These are phyloP conservation scores for Osmoderma eremita DNA, from an alignment of 2,888 invertebrate species.

Conservation along the genomic window DNA sequence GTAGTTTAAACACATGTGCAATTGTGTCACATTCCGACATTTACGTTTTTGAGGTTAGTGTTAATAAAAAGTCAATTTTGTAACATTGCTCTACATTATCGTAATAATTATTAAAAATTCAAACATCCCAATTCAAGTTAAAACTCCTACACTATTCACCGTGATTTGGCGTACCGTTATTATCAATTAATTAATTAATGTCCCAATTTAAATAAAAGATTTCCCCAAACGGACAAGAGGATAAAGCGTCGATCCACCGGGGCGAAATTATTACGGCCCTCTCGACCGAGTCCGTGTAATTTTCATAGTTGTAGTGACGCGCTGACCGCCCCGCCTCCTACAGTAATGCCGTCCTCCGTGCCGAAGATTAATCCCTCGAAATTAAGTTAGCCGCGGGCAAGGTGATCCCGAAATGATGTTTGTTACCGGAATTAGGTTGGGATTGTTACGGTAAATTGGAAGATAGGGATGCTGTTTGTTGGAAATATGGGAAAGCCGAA, in stretches of 20 bases:
- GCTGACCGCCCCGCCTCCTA: background rate
- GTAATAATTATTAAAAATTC: too few relatives aligned
- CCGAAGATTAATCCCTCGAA: constrained; percentile 31
- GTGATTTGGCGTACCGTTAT: too few relatives aligned
- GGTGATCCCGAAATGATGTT: constrained; percentile 15
- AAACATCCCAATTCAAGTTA: too few relatives aligned
- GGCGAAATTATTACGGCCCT: constrained; percentile 23
- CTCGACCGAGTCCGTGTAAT: constrained; percentile 5
- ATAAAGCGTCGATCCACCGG: constrained; percentile 2
- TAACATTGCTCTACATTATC: too few relatives aligned
- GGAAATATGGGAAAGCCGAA: too few relatives aligned
- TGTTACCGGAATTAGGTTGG: background rate
- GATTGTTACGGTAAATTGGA: too few relatives aligned
- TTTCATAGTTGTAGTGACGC: constrained; percentile 20
- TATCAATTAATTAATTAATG: background rate
- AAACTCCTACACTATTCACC: too few relatives aligned
- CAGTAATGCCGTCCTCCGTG: background rate
- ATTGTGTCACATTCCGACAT: too few relatives aligned
- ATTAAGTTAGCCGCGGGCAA: constrained; percentile 23
- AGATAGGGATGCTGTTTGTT: too few relatives aligned
- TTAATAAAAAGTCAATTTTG: too few relatives aligned
- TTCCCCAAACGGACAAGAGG: background rate
- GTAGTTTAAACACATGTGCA: too few relatives aligned
- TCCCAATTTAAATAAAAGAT: constrained; percentile 9
- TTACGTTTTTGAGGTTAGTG: too few relatives aligned